phyloP scores from a whole-genome alignment of 2,113 vertebrate genomes.

The Anhinga anhinga region DNA sequence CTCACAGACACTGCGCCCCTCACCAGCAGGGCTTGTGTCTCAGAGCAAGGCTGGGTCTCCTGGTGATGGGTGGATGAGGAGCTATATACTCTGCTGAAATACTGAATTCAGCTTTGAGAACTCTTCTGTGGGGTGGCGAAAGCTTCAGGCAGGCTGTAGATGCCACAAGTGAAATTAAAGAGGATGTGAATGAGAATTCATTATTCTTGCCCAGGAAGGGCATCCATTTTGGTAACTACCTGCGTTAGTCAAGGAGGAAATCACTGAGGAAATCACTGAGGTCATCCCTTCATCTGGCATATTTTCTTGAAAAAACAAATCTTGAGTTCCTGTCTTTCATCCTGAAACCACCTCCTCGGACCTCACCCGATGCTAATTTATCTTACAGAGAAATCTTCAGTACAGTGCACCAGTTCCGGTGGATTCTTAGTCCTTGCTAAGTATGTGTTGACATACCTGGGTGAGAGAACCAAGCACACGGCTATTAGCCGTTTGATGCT shows the following conservation, averaged over 20 bases:
- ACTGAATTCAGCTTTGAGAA: neutral
- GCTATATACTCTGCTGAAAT: neutral
- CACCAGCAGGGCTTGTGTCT: neutral
- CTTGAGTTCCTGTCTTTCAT: neutral
- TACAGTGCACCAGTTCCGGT: neutral
- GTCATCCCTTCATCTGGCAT: neutral
- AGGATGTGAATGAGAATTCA: neutral
- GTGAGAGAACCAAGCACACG: neutral
- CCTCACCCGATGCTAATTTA: neutral
- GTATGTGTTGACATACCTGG: neutral
- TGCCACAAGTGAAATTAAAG: neutral
- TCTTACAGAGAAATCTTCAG: neutral
- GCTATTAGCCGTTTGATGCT: neutral
- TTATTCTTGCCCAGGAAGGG: neutral
- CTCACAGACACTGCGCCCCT: fast-evolving
- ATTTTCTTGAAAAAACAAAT: neutral
- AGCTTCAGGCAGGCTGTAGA: neutral
- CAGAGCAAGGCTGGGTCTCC: neutral
- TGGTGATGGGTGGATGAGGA: neutral
- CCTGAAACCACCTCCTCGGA: neutral
- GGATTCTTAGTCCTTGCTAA: neutral
- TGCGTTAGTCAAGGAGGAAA: neutral
- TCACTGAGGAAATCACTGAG: neutral
- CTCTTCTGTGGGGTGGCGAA: neutral
- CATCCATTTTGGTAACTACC: neutral